These are phyloP conservation scores for Stomatorhinus ivindoensis DNA, from an alignment of 2,113 vertebrate species.

Conservation along the genomic window DNA sequence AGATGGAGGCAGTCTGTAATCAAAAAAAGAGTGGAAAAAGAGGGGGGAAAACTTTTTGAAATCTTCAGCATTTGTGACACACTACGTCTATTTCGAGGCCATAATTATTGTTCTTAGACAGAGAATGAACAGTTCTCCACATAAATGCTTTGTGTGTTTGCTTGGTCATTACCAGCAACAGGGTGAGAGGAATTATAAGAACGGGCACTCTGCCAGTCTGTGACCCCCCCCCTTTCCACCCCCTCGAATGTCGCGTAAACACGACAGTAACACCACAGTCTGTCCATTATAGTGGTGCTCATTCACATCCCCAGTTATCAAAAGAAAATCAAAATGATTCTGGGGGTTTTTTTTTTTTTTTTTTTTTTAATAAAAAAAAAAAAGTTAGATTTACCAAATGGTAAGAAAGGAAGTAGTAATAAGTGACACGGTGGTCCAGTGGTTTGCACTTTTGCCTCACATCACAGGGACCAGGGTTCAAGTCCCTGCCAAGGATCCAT, in stretches of 20 bases:
- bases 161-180: constrained; percentile 61
- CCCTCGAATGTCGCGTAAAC: background rate
- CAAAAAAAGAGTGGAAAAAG: constrained; percentile 57
- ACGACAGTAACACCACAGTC: background rate
- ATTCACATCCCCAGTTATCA: background rate
- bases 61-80: constrained; percentile 78
- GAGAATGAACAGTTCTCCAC: constrained; percentile 59
- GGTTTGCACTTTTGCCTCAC: no score
- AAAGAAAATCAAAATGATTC: background rate
- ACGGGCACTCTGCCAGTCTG: constrained; percentile 9
- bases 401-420: no score
- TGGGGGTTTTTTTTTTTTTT: no score
- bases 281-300: background rate
- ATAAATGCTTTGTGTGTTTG: constrained; percentile 70
- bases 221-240: background rate
- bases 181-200: constrained; percentile 34
- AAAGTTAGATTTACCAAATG: no score
- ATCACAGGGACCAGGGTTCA: no score
- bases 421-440: no score
- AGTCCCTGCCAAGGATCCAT: no score
- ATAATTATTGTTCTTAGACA: constrained; percentile 84
- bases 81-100: constrained; percentile 87
- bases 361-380: no score
- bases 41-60: constrained; percentile 66
- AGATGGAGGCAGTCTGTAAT: constrained; percentile 88